Evolutionary conservation across 1,140 invertebrate species (phyloP), one percentile per base, ranked within the genome.

Genomic region (Cotesia chilonis): DNA sequence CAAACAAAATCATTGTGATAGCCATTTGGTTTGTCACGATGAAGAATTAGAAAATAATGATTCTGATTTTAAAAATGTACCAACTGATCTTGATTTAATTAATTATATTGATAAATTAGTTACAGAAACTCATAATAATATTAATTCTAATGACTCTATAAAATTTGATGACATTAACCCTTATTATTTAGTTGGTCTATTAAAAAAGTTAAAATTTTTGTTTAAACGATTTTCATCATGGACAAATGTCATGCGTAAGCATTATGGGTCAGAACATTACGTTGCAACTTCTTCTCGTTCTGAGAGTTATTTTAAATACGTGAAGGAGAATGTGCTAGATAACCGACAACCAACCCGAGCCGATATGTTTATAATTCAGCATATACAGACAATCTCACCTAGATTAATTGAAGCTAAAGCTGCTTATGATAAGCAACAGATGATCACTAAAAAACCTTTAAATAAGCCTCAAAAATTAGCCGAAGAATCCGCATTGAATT

Each of bases 81-180:
- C 28, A 2, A 28, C 28, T 28, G 28, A 28, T 28, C 28, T 28
- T 2, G 59, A 60, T 6, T 35, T 60, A 10, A 7, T 5, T 35
- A 20, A 60, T 28, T 60, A 60, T 28, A 60, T 60, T 10, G 59
- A 60, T 10, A 9, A 35, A 60, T 0, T 60, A 4, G 28, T 20
- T 4, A 60, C 4, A 10, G 59, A 36, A 28, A 28, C 17, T 60
- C 28, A 4, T 4, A 35, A 60, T 2, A 60, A 60, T 60, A 28
- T 7, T 4, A 2, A 20, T 20, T 35, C 28, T 7, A 12, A 60
- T 60, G 12, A 4, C 1, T 60, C 59, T 35, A 7, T 60, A 2
- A 60, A 60, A 7, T 60, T 60, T 35, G 28, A 60, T 60, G 59
- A 60, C 12, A 20, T 60, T 60, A 60, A 60, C 28, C 14, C 17